Percentiles rank a stretch among this genome's conserved stretches.
Conservation (phyloP, 1,140 invertebrate genomes). For the Trissolcus basalis region DNA sequence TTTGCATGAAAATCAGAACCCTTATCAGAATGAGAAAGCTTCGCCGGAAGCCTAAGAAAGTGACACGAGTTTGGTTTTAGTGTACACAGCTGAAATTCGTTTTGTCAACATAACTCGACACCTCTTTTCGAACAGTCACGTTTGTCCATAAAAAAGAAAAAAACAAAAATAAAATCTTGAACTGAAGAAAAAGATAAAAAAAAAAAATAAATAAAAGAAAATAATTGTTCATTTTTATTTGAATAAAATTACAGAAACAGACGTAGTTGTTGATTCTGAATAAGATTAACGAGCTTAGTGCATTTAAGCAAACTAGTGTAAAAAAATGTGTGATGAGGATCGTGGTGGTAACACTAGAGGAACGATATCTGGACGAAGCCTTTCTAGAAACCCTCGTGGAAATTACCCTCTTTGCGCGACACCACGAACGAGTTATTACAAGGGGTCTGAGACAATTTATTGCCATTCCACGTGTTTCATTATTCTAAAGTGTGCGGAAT, state of each 20-base stretch:
- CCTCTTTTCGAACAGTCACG: too few relatives aligned
- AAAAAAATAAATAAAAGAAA: conserved; percentile 7
- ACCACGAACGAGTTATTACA: conserved; percentile 21
- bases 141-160: too few relatives aligned
- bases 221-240: conserved; percentile 22
- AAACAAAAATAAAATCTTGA: too few relatives aligned
- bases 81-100: not conserved
- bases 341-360: conserved; percentile 43
- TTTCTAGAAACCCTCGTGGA: conserved; percentile 44
- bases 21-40: conserved; percentile 15
- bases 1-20: conserved; percentile 16
- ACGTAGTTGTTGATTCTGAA: too few relatives aligned
- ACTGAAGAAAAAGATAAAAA: too few relatives aligned
- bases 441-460: conserved; percentile 46
- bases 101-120: not conserved
- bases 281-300: conserved; percentile 38
- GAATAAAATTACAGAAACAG: too few relatives aligned
- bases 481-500: conserved; percentile 37
- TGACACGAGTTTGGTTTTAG: conserved; percentile 8
- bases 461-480: conserved; percentile 31
- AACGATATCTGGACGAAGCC: conserved; percentile 39
- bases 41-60: conserved; percentile 8
- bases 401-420: conserved; percentile 30
- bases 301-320: conserved; percentile 27
- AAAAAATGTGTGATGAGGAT: conserved; percentile 29